phyloP scores from a whole-genome alignment of 1,140 invertebrate genomes.

The Bombus cullumanus region DNA sequence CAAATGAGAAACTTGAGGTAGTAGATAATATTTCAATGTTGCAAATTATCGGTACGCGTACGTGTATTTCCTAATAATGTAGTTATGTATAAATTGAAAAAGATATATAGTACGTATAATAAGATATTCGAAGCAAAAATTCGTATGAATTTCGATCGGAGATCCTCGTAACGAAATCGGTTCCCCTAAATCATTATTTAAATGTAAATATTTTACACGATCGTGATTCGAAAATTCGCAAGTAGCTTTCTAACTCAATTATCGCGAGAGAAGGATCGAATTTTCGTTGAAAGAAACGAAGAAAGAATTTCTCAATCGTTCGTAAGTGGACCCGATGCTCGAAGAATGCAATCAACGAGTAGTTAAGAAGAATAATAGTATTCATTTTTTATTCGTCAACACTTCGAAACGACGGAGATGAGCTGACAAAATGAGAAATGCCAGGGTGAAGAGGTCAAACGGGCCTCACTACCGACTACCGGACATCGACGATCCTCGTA shows the following conservation, averaged over 20 bases:
- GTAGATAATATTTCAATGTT: background rate
- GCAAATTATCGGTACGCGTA: background rate
- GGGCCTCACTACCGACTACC: slow-evolving; percentile 53
- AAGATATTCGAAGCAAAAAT: background rate
- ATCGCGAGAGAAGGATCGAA: background rate
- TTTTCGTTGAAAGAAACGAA: background rate
- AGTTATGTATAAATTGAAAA: background rate
- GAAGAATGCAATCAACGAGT: slow-evolving; percentile 63
- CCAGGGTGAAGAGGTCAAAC: slow-evolving; percentile 53
- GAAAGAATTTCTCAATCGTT: slow-evolving; percentile 25
- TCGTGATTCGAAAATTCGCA: background rate
- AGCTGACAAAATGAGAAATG: slow-evolving; percentile 72
- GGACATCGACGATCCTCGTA: slow-evolving; percentile 31
- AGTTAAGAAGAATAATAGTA: slow-evolving; percentile 69
- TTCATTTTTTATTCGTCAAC: slow-evolving; percentile 64
- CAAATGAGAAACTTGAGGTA: background rate
- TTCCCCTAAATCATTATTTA: too few species aligned
- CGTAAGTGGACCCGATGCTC: slow-evolving; percentile 38
- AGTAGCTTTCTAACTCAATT: background rate
- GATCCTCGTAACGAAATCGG: background rate
- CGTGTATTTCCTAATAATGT: background rate
- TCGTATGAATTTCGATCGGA: background rate
- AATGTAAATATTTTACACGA: background rate
- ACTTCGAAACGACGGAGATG: slow-evolving; percentile 59
- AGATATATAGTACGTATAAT: background rate